Conservation (phyloP, 2,888 invertebrate genomes). For the Leptinotarsa juncta region DNA sequence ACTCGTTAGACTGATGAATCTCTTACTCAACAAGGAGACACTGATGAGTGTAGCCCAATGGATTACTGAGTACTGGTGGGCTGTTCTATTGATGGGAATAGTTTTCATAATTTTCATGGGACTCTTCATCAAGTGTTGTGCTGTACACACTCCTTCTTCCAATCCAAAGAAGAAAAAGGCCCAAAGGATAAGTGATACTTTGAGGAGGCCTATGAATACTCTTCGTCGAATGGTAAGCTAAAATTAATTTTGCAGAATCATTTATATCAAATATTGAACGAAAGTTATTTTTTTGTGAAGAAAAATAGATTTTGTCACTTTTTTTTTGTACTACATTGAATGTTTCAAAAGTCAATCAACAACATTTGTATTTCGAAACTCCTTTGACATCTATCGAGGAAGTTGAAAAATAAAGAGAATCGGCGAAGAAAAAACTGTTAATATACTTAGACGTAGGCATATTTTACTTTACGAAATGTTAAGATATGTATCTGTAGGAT, state of each 20-base stretch:
- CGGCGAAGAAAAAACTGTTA: too few species aligned
- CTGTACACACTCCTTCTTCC: conserved; percentile 98
- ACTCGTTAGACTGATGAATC: conserved; percentile 93
- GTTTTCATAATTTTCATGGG: conserved; percentile 96
- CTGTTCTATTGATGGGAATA: conserved; percentile 91
- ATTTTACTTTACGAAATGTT: too few species aligned
- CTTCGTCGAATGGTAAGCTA: conserved; percentile 82
- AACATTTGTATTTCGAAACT: too few species aligned
- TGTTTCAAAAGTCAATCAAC: too few species aligned
- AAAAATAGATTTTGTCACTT: too few species aligned
- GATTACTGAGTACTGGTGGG: conserved; percentile 97
- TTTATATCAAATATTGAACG: background rate
- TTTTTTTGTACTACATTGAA: too few species aligned
- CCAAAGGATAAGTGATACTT: conserved; percentile 90
- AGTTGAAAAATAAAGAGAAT: too few species aligned
- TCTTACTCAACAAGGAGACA: conserved; percentile 91
- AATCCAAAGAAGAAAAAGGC: conserved; percentile 98
- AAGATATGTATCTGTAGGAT: too few species aligned
- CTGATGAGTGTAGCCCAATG: conserved; percentile 89
- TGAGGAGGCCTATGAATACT: conserved; percentile 91
- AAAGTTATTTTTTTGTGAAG: background rate
- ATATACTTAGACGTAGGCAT: too few species aligned
- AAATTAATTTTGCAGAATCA: background rate
- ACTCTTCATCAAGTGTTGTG: conserved; percentile 98
- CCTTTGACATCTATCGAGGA: too few species aligned